These are phyloP conservation scores for Phoxinus phoxinus DNA, from an alignment of 2,113 vertebrate species.

Conservation along the genomic window DNA sequence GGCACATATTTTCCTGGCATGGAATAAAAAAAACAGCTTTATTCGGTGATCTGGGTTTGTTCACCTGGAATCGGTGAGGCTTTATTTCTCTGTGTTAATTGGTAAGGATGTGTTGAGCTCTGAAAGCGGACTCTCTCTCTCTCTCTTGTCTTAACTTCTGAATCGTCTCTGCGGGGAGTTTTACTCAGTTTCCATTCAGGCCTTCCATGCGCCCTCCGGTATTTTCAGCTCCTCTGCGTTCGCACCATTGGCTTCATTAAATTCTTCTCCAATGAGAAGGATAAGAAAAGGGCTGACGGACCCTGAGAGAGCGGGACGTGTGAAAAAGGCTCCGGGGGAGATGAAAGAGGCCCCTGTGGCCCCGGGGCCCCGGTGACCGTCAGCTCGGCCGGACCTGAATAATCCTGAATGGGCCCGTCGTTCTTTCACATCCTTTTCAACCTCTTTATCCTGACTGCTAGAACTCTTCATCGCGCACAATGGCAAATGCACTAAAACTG, in stretches of 20 bases:
- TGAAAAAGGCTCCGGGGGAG: conserved; percentile 69
- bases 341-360: conserved; percentile 87
- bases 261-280: conserved; percentile 84
- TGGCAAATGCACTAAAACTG: conserved; percentile 89
- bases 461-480: conserved; percentile 91
- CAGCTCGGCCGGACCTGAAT: conserved; percentile 73
- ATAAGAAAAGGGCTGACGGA: conserved; percentile 80
- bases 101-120: not conserved
- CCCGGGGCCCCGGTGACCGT: conserved; percentile 78
- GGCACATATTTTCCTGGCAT: not conserved
- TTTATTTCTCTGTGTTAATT: not conserved
- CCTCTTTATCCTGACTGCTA: conserved; percentile 80
- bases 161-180: conserved; percentile 65
- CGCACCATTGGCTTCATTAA: conserved; percentile 83
- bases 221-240: conserved; percentile 4
- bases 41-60: not conserved
- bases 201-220: not conserved
- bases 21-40: not conserved
- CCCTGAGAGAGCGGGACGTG: conserved; percentile 79
- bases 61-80: not conserved
- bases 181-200: conserved; percentile 64
- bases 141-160: conserved; percentile 67
- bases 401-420: conserved; percentile 85
- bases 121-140: conserved; percentile 26
- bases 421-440: conserved; percentile 77